Percentiles rank a stretch among this genome's conserved stretches.
Evolutionary conservation across 1,140 invertebrate species (phyloP).

Genomic region (Aphelinus certus): DNA sequence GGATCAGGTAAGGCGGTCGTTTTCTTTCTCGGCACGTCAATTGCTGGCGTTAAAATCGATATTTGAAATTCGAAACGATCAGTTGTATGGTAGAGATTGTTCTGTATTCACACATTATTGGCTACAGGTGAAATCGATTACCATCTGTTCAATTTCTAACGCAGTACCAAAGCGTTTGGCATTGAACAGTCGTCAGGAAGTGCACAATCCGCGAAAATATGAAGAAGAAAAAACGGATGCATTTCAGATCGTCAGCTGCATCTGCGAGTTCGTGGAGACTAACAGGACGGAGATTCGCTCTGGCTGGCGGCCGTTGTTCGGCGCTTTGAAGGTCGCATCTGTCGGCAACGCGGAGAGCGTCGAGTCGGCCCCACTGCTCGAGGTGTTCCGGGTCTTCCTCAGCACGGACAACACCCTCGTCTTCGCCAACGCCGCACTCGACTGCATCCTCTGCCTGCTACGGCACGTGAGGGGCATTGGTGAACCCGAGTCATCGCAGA

Average conservation of each 20-base stretch:
- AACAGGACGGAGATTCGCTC: conserved; percentile 91
- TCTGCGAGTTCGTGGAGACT: conserved; percentile 95
- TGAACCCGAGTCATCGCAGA: background rate
- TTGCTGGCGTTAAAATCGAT: no score
- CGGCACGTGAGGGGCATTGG: conserved; percentile 73
- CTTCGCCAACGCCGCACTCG: conserved; percentile 92
- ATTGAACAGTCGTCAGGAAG: no score
- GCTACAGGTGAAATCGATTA: no score
- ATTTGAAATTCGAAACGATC: no score
- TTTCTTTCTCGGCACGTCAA: no score
- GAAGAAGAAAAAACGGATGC: background rate
- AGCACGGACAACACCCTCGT: conserved; percentile 91
- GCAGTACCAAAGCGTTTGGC: no score
- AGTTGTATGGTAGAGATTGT: no score
- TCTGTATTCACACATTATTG: no score
- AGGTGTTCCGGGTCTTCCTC: conserved; percentile 93
- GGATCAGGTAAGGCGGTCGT: conserved; percentile 73
- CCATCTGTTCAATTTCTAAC: no score
- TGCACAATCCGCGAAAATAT: no score
- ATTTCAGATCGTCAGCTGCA: conserved; percentile 88
- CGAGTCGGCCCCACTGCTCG: conserved; percentile 80
- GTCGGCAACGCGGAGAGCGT: conserved; percentile 68
- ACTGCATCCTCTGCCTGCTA: conserved; percentile 90
- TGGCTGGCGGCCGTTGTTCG: conserved; percentile 92
- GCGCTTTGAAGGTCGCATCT: conserved; percentile 84